Evolutionary conservation across 2,888 invertebrate species (phyloP).

Genomic region (Peribatodes rhomboidaria): DNA sequence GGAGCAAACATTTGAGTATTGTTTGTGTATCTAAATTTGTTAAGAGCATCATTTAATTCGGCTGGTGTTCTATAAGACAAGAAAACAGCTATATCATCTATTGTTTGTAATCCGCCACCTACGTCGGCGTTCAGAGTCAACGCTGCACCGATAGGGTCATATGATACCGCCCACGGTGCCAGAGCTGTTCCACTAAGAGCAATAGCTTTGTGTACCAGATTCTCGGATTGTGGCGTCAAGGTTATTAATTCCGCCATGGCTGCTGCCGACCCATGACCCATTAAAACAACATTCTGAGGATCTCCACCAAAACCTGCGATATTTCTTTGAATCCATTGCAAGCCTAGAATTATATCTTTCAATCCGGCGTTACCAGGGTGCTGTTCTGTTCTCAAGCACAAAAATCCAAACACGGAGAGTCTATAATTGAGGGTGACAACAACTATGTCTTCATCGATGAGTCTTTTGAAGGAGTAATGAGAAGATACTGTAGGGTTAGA

Average conservation of each 20-base stretch:
- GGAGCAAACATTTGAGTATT: constrained; percentile 22
- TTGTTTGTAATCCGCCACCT: not conserved
- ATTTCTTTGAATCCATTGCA: constrained; percentile 91
- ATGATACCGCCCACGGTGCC: constrained; percentile 32
- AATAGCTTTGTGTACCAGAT: constrained; percentile 68
- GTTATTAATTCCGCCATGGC: constrained; percentile 78
- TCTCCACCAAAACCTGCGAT: constrained; percentile 72
- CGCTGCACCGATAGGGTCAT: constrained; percentile 8
- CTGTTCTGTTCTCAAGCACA: constrained; percentile 84
- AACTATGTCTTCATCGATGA: constrained; percentile 88
- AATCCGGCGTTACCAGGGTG: constrained; percentile 94
- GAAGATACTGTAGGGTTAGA: constrained; percentile 54
- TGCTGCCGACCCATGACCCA: constrained; percentile 93
- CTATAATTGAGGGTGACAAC: constrained; percentile 89
- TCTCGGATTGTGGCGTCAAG: constrained; percentile 59
- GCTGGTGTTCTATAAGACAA: not conserved
- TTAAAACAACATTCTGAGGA: constrained; percentile 89
- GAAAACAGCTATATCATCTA: not conserved
- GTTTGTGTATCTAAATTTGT: constrained; percentile 11
- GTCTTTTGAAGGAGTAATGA: constrained; percentile 78
- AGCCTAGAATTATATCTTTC: constrained; percentile 92
- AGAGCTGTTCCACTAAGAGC: constrained; percentile 68
- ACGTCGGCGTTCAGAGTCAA: not conserved
- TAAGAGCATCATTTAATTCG: constrained; percentile 1
- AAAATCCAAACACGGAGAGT: constrained; percentile 90